These are phyloP conservation scores for Euclidia mi DNA, from an alignment of 2,888 invertebrate species.

Conservation along the genomic window DNA sequence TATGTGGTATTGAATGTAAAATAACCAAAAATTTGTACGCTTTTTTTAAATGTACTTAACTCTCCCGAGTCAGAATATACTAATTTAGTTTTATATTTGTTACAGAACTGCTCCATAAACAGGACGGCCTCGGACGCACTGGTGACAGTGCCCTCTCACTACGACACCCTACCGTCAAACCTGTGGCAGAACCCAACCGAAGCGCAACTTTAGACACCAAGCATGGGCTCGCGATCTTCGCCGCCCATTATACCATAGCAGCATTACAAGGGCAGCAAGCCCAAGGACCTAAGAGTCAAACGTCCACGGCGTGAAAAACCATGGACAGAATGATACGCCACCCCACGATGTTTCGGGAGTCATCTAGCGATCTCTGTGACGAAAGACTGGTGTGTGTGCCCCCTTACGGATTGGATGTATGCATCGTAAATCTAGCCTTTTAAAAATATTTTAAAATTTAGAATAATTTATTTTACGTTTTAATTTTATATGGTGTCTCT, in stretches of 20 bases:
- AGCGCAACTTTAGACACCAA: constrained; percentile 79
- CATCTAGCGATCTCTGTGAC: constrained; percentile 64
- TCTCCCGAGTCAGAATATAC: neutral
- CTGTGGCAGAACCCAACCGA: constrained; percentile 84
- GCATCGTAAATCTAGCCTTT: constrained; percentile 50
- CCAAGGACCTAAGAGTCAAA: constrained; percentile 59
- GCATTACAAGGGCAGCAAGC: constrained; percentile 69
- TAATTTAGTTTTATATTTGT: constrained; percentile 48
- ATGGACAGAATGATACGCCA: constrained; percentile 64
- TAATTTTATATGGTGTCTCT: constrained; percentile 33
- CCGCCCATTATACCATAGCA: constrained; percentile 69
- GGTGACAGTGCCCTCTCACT: constrained; percentile 94
- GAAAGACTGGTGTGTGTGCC: constrained; percentile 66
- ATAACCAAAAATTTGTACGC: too few species aligned
- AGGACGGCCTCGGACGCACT: constrained; percentile 93
- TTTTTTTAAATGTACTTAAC: too few species aligned
- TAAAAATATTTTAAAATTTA: constrained; percentile 36
- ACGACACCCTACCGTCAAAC: constrained; percentile 90
- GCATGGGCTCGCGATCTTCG: constrained; percentile 63
- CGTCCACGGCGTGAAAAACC: constrained; percentile 83
- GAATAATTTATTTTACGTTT: constrained; percentile 31
- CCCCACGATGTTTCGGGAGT: constrained; percentile 64
- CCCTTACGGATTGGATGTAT: constrained; percentile 34
- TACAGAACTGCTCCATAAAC: constrained; percentile 92
- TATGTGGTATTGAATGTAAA: too few species aligned